Evolutionary conservation across 2,113 vertebrate species (phyloP), one percentile per base, ranked within the genome.

Genomic region (Ornithorhynchus anatinus): DNA sequence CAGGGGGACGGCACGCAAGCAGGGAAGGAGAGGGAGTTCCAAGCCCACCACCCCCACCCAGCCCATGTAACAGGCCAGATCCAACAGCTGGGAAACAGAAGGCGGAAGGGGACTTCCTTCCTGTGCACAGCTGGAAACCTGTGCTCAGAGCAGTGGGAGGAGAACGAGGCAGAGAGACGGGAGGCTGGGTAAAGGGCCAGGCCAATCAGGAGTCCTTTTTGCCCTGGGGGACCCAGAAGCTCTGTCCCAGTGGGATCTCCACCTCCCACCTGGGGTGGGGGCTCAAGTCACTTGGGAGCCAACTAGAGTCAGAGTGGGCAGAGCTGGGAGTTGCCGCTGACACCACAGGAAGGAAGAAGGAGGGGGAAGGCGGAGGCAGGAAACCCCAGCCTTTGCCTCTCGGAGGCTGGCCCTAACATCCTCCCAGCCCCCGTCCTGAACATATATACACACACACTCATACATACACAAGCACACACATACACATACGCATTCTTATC

Each of bases 21-120:
- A 33, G 51, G 40, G 31, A 50, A 65, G 40, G 36, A 61, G 32
- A 35, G n/a, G 2, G 17, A 69, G 56, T 16, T n/a, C 35, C 32
- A 27, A n/a, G n/a, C n/a, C n/a, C n/a, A n/a, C n/a, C n/a, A n/a
- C n/a, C n/a, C n/a, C n/a, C n/a, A n/a, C n/a, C n/a, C n/a, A n/a
- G n/a, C n/a, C n/a, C n/a, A n/a, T n/a, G n/a, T n/a, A n/a, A n/a
- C n/a, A n/a, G n/a, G n/a, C n/a, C n/a, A n/a, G n/a, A 52, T 42
- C 52, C 43, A 51, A 79, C 37, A 57, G 45, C 75, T 50, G 39
- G 27, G 63, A 25, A 81, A 84, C 75, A 85, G 85, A 79, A 84
- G 80, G 69, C 40, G 59, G 83, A 79, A 85, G 62, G 23, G 31
- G 59, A 77, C 75, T 87, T 84, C 80, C 83, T 85, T 75, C 83